These are phyloP conservation scores for Trachymyrmex septentrionalis DNA, from an alignment of 1,140 invertebrate genomes.

Conservation along the genomic window DNA sequence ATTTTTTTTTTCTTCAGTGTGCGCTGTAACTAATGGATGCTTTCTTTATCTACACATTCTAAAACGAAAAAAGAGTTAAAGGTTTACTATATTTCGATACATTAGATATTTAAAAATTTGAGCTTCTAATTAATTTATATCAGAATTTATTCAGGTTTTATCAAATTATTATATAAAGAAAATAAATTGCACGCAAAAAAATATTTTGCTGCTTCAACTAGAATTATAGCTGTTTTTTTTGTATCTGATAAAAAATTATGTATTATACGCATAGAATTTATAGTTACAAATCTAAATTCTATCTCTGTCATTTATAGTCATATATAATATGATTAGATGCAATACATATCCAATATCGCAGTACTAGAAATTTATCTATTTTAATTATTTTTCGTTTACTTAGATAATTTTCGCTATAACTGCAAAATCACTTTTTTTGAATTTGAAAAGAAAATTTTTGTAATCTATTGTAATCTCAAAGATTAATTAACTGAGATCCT, in stretches of 20 bases:
- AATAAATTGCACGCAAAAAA: neutral
- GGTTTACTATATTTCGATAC: neutral
- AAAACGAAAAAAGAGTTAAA: neutral
- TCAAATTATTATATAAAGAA: neutral
- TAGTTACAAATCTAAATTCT: too few species aligned
- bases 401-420: too few species aligned
- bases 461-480: neutral
- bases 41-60: neutral
- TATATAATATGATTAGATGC: too few species aligned
- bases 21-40: neutral
- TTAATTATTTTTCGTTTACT: too few species aligned
- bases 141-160: neutral
- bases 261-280: too few species aligned
- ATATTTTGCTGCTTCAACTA: too few species aligned
- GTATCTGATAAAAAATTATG: too few species aligned
- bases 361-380: too few species aligned
- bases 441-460: neutral
- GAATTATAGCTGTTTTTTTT: too few species aligned
- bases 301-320: too few species aligned
- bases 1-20: conserved; percentile 3
- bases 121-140: neutral
- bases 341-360: too few species aligned
- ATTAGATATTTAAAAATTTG: neutral
- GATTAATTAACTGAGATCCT: neutral
- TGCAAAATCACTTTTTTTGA: too few species aligned